Evolutionary conservation across 2,113 vertebrate genomes (phyloP).

Genomic region (Actinemys pallida): DNA sequence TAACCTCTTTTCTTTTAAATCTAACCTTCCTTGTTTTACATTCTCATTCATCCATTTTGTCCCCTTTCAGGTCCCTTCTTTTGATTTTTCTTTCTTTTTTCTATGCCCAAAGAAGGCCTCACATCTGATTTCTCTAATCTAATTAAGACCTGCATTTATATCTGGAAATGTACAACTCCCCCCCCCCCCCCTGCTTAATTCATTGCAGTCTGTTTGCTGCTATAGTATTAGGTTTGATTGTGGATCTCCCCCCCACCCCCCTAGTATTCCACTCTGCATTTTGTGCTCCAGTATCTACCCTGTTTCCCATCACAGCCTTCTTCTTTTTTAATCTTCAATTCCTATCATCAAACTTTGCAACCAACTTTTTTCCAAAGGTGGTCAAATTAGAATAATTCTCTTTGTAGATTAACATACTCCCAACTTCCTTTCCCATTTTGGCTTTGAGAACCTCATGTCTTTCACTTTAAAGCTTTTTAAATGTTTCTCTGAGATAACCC

Average conservation of each 20-base stretch:
- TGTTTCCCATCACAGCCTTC: slow-evolving; percentile 1
- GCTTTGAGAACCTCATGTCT: neutral
- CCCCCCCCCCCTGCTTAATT: neutral
- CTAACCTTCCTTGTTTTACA: neutral
- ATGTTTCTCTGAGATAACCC: neutral
- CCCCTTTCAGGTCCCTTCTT: slow-evolving; percentile 7
- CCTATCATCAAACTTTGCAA: neutral
- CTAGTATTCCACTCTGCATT: neutral
- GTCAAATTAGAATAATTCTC: neutral
- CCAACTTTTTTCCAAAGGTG: neutral
- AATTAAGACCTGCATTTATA: slow-evolving; percentile 21
- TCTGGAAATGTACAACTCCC: neutral
- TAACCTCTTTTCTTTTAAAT: slow-evolving; percentile 15
- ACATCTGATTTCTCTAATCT: slow-evolving; percentile 20
- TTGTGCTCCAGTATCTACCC: neutral
- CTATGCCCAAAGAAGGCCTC: slow-evolving; percentile 4
- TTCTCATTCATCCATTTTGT: slow-evolving; percentile 10
- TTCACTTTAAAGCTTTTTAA: neutral
- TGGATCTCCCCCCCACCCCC: neutral
- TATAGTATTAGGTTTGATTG: neutral
- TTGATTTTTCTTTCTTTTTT: slow-evolving; percentile 34
- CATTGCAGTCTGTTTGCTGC: slow-evolving; percentile 8
- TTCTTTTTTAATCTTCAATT: neutral
- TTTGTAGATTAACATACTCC: neutral
- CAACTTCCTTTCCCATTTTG: neutral